These are phyloP conservation scores for Mesoligia furuncula DNA, from an alignment of 2,888 invertebrate species.

Conservation along the genomic window DNA sequence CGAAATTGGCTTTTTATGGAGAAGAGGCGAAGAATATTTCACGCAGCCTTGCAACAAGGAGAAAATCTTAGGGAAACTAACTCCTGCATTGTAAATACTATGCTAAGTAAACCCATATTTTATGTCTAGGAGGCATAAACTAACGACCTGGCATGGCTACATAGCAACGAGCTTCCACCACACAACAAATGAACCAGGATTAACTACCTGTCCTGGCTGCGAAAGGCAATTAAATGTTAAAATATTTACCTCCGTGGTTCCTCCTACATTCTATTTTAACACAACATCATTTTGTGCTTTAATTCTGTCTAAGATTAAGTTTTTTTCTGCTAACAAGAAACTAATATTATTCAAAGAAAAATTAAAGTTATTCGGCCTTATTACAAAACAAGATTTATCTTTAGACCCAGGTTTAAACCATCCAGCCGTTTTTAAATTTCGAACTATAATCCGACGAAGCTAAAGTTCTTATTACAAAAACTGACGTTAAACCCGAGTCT, in stretches of 20 bases:
- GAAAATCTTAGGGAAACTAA: not conserved
- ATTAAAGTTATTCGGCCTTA: no score
- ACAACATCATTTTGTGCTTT: not conserved
- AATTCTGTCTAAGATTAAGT: not conserved
- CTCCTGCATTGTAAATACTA: not conserved
- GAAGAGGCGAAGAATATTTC: not conserved
- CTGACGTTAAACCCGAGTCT: no score
- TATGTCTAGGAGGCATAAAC: slow-evolving; percentile 18
- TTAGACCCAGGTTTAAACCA: no score
- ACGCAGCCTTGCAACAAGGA: not conserved
- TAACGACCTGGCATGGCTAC: slow-evolving; percentile 28
- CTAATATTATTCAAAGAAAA: not conserved
- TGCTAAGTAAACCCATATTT: slow-evolving; percentile 6
- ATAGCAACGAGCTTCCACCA: slow-evolving; percentile 13
- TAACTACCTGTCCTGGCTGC: slow-evolving; percentile 22
- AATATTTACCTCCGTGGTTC: slow-evolving; percentile 25
- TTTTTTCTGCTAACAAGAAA: not conserved
- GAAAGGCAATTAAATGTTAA: slow-evolving; percentile 30
- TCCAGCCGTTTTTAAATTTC: no score
- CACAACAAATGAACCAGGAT: slow-evolving; percentile 36
- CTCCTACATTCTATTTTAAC: not conserved
- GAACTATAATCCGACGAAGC: no score
- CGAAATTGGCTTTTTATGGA: no score
- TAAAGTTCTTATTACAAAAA: no score
- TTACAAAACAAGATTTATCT: no score